Evolutionary conservation across 2,888 invertebrate genomes (phyloP).

Genomic region (Sinentomon sp.): DNA sequence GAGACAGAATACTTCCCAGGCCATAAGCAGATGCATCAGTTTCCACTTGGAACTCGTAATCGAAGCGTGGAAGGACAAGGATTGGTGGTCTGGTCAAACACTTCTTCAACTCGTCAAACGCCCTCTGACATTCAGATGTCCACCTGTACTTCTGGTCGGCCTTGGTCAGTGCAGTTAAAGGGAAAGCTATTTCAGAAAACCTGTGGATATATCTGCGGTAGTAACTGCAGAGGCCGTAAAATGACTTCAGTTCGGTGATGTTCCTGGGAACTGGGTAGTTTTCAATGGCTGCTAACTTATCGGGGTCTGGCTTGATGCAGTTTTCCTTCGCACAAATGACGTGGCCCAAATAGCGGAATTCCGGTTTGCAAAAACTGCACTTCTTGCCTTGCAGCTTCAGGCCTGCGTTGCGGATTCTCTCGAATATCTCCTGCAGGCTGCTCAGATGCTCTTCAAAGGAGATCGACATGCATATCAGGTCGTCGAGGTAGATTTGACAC

Average conservation of each 20-base stretch:
- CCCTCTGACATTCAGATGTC: slow-evolving; percentile 7
- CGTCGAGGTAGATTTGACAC: too few relatives aligned
- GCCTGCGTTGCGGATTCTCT: slow-evolving; percentile 12
- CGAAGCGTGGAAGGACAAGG: slow-evolving; percentile 7
- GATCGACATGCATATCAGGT: slow-evolving; percentile 15
- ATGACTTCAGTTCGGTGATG: slow-evolving; percentile 9
- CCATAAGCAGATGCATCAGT: slow-evolving; percentile 8
- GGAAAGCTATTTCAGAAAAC: slow-evolving; percentile 13
- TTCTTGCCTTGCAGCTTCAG: too few relatives aligned
- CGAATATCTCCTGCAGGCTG: slow-evolving; percentile 11
- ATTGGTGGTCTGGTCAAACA: slow-evolving; percentile 4
- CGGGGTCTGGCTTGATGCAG: slow-evolving; percentile 9
- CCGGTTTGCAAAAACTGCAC: slow-evolving; percentile 13
- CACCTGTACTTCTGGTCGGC: slow-evolving; percentile 7
- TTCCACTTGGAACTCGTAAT: slow-evolving; percentile 4
- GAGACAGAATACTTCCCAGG: slow-evolving; percentile 6
- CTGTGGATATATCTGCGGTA: slow-evolving; percentile 12
- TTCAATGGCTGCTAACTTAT: slow-evolving; percentile 10
- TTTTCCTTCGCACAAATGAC: slow-evolving; percentile 16
- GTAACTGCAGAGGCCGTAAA: slow-evolving; percentile 12
- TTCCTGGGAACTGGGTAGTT: slow-evolving; percentile 10
- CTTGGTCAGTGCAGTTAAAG: slow-evolving; percentile 7
- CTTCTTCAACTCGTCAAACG: slow-evolving; percentile 10
- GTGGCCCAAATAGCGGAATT: slow-evolving; percentile 18
- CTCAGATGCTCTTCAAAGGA: slow-evolving; percentile 13